These are phyloP conservation scores for Premnoplex brunnescens DNA, from an alignment of 2,797 vertebrate genomes.

Conservation along the genomic window DNA sequence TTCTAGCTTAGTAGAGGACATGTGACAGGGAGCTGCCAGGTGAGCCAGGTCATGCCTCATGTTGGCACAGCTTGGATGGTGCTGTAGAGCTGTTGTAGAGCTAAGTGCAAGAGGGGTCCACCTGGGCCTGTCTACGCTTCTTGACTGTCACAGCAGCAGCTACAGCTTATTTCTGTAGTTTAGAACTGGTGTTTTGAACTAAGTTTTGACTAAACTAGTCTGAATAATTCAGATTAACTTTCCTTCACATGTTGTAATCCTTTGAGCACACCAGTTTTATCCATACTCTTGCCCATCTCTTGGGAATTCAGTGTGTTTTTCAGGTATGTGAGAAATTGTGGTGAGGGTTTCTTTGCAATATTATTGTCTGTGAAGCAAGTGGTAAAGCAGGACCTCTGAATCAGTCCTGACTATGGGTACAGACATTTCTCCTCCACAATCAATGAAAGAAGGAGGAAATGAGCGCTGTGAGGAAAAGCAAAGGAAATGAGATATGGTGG, in stretches of 20 bases:
- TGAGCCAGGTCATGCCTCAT: background rate
- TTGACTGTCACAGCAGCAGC: background rate
- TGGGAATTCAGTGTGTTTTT: background rate
- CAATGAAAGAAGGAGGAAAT: background rate
- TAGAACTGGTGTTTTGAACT: background rate
- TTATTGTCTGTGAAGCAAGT: background rate
- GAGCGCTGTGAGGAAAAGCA: background rate
- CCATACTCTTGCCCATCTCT: background rate
- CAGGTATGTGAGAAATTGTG: background rate
- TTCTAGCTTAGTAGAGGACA: background rate
- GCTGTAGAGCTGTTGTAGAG: background rate
- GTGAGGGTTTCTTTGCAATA: background rate
- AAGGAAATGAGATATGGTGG: background rate
- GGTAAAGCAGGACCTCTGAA: background rate
- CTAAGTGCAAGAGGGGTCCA: background rate
- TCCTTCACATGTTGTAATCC: background rate
- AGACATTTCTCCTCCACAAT: background rate
- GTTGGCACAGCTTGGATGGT: background rate
- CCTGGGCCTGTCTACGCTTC: background rate
- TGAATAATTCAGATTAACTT: background rate
- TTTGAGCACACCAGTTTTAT: background rate
- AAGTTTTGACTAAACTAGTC: background rate
- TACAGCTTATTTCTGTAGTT: background rate
- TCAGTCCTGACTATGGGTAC: background rate
- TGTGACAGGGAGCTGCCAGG: background rate